Percentiles rank a stretch among this genome's conserved stretches.
Evolutionary conservation across 2,888 invertebrate genomes (phyloP).

Genomic region (Athetis lepigone): DNA sequence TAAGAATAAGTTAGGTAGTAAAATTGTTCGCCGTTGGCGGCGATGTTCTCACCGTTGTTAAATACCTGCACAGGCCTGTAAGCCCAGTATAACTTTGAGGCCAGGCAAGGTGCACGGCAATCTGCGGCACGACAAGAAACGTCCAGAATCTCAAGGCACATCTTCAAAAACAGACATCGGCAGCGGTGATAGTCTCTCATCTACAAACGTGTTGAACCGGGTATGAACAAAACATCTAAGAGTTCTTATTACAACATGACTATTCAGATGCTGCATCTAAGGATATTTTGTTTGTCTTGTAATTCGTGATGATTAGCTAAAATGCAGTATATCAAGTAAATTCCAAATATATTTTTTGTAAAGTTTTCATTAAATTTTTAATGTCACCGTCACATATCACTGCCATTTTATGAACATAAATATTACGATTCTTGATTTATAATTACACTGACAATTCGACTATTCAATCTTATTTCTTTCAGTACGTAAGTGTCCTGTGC

Average conservation of each 20-base stretch:
- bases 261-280: slow-evolving; percentile 11
- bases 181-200: slow-evolving; percentile 60
- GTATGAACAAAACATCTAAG: slow-evolving; percentile 65
- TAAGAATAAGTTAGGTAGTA: slow-evolving; percentile 5
- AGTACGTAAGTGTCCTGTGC: slow-evolving; percentile 16
- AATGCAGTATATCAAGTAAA: slow-evolving; percentile 4
- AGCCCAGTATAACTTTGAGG: slow-evolving; percentile 64
- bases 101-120: slow-evolving; percentile 39
- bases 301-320: slow-evolving; percentile 6
- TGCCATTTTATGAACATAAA: too few species aligned
- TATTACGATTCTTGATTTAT: too few species aligned
- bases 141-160: slow-evolving; percentile 39
- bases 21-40: slow-evolving; percentile 1
- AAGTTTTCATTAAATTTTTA: too few species aligned
- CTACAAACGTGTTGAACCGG: slow-evolving; percentile 65
- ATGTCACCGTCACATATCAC: not conserved
- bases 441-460: slow-evolving; percentile 28
- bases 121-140: slow-evolving; percentile 61
- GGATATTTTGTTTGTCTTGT: slow-evolving; percentile 23
- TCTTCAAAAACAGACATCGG: slow-evolving; percentile 48
- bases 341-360: slow-evolving; percentile 27
- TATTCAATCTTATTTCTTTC: slow-evolving; percentile 22
- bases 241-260: slow-evolving; percentile 26
- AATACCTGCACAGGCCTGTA: slow-evolving; percentile 72
- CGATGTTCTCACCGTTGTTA: slow-evolving; percentile 34